Evolutionary conservation across 2,113 vertebrate genomes (phyloP).

Genomic region (Raja brachyura): DNA sequence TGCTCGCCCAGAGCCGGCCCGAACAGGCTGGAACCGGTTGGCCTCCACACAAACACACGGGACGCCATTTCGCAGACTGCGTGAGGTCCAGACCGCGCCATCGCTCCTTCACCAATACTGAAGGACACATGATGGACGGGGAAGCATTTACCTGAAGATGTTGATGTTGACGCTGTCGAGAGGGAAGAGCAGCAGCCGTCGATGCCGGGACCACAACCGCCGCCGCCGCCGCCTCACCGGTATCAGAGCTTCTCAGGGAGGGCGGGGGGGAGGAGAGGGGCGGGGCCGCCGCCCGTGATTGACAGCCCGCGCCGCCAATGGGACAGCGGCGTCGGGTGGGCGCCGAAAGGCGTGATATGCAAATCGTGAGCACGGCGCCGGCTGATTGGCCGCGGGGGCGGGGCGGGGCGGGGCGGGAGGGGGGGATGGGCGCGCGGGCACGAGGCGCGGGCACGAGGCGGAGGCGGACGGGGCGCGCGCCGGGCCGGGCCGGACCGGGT

Average conservation of each 20-base stretch:
- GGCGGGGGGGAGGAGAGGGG: no score
- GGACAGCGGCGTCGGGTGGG: not conserved
- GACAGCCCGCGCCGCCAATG: not conserved
- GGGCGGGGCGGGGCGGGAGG: not conserved
- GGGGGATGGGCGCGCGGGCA: not conserved
- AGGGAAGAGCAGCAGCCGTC: no score
- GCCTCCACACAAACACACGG: no score
- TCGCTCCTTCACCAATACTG: no score
- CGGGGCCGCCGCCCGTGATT: not conserved
- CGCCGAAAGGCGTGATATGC: not conserved
- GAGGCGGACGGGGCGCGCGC: no score
- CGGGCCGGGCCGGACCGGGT: not conserved
- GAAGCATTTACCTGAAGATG: not conserved
- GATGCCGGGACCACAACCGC: not conserved
- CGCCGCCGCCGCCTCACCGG: no score
- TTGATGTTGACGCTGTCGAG: not conserved
- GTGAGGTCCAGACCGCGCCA: no score
- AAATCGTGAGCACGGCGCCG: not conserved
- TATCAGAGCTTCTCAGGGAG: not conserved
- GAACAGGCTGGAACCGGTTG: conserved; percentile 20
- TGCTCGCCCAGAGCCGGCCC: not conserved
- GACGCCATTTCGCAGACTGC: no score
- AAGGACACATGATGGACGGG: not conserved
- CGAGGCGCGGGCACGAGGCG: not conserved
- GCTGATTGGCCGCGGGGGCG: not conserved